Conservation (phyloP, 2,888 invertebrate genomes). For the Phania funesta region DNA sequence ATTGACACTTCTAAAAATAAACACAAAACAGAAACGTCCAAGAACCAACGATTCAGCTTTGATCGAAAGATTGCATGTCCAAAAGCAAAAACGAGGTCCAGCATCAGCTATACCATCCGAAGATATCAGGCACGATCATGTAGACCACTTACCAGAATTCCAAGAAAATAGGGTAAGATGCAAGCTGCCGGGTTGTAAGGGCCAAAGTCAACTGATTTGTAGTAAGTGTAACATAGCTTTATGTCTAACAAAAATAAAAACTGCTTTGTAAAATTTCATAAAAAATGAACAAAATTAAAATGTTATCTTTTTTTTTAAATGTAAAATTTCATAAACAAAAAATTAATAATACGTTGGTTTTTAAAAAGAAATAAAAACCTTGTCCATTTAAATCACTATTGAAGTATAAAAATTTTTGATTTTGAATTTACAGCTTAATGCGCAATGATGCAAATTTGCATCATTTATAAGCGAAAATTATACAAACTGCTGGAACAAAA, state of each 20-base stretch:
- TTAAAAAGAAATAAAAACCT: background rate
- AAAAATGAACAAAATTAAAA: background rate
- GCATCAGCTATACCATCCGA: conserved; percentile 15
- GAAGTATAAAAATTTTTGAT: background rate
- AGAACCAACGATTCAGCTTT: conserved; percentile 31
- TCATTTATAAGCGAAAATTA: too few species aligned
- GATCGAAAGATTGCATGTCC: conserved; percentile 26
- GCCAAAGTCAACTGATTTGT: conserved; percentile 15
- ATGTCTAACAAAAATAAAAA: background rate
- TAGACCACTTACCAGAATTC: conserved; percentile 4
- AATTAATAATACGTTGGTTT: background rate
- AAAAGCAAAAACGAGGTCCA: conserved; percentile 25
- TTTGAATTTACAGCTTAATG: background rate
- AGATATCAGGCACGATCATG: conserved; percentile 15
- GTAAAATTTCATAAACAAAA: background rate
- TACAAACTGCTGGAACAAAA: too few species aligned
- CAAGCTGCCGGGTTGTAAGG: conserved; percentile 13
- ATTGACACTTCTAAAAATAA: conserved; percentile 28
- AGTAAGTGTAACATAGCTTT: conserved; percentile 16
- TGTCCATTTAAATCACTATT: too few species aligned
- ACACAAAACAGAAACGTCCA: conserved; percentile 34
- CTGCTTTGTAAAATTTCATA: too few species aligned
- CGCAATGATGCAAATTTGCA: too few species aligned
- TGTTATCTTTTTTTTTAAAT: background rate
- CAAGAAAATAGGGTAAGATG: conserved; percentile 23